Base-by-base conservation (phyloP, 1,140 invertebrate genomes). In the Cardiocondyla obscurior region DNA sequence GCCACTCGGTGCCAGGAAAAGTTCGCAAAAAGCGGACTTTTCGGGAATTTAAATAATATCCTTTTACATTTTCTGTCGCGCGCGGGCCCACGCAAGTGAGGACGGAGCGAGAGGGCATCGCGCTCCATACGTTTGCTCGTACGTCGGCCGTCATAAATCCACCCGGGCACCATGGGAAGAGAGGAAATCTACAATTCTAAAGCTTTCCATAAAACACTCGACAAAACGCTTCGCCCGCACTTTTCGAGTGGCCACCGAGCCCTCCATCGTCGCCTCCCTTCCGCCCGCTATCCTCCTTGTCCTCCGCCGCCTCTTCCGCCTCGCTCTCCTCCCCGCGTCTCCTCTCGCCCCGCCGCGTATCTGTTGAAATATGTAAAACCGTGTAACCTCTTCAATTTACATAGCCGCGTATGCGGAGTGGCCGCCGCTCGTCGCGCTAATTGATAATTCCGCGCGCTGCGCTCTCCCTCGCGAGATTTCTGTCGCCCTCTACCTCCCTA, bases 291-390 rank as follows among this genome's bases (percentile, higher is more conserved):
- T 65, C 46, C 57, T 58, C 57, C 28, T 58, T 67, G 33, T 36
- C 44, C n/a, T 72, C 55, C 16, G 74, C 36, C 12, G 55, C 72
- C 74, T 79, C 51, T 58, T 82, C 39, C 64, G 76, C 16, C 65
- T 58, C 67, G 36, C 53, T 60, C 70, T 57, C 44, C 49, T 25
- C 51, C 57, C 6, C 42, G 67, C 46, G 8, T 58, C 83, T 84
- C 84, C 57, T 67, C 82, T 33, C 8, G 57, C 30, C n/a, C n/a
- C 30, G 16, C 62, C 70, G 22, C 33, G 85, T 83, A 89, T 90
- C 90, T 93, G 92, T 93, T 94, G 93, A 92, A 93, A 94, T 94
- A 94, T 94, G 93, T 94, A 94, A 94, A 94, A 93, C 88, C 92
- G 89, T 90, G 91, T 93, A 93, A 93, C 92, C 93, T 94, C 93